A percentile compares a stretch with the other conserved stretches of the same genome.
phyloP scores from a whole-genome alignment of 2,113 vertebrate genomes.

The Canis aureus region DNA sequence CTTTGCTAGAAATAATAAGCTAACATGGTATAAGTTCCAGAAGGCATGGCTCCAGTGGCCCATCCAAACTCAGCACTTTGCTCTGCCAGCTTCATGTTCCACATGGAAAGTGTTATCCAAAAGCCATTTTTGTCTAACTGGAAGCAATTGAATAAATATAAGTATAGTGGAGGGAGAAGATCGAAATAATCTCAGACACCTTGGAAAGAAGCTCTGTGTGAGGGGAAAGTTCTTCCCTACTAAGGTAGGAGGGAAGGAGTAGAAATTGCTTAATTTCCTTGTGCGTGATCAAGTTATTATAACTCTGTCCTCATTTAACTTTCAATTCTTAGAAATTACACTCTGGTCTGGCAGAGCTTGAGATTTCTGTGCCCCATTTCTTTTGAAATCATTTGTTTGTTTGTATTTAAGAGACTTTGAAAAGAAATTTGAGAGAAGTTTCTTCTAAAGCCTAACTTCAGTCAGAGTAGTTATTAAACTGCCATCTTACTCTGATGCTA shows the following conservation, averaged over 20 bases:
- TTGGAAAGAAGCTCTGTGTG: background rate
- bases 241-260: no score
- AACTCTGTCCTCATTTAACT: background rate
- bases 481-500: background rate
- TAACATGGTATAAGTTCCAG: background rate
- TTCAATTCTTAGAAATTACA: constrained; percentile 12
- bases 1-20: background rate
- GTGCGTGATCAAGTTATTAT: background rate
- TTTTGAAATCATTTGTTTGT: background rate
- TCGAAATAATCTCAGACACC: background rate
- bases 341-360: background rate
- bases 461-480: background rate
- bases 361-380: background rate
- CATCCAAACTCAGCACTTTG: background rate
- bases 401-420: background rate
- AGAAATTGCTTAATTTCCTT: background rate
- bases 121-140: background rate
- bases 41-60: background rate
- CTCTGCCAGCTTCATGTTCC: background rate
- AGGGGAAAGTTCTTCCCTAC: background rate
- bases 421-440: background rate
- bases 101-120: background rate
- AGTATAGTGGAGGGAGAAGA: no score
- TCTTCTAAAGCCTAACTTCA: background rate
- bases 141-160: background rate